Conservation (phyloP, 2,113 vertebrate species). For the Cervus canadensis region DNA sequence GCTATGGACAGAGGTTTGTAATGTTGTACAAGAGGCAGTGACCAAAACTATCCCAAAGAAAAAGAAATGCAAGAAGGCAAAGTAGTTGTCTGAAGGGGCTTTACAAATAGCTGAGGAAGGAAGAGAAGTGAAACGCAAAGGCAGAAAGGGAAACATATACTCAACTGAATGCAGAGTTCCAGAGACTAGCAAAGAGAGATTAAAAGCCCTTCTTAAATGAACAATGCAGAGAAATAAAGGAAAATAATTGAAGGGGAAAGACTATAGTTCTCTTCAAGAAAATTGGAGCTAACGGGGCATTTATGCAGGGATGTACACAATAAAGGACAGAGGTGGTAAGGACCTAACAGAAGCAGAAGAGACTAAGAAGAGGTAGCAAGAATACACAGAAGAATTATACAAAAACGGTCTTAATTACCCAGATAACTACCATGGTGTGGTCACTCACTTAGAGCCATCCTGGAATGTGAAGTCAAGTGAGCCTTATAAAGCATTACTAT, state of each 20-base stretch:
- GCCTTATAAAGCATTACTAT: background rate
- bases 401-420: background rate
- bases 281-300: background rate
- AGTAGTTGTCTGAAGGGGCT: background rate
- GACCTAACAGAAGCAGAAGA: background rate
- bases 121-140: background rate
- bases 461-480: background rate
- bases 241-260: background rate
- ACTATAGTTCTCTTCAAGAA: background rate
- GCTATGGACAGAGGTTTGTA: background rate
- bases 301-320: background rate
- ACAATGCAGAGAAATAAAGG: background rate
- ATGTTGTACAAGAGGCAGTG: background rate
- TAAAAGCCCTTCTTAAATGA: background rate
- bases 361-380: background rate
- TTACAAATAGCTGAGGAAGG: background rate
- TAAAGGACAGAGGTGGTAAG: background rate
- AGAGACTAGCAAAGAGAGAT: background rate
- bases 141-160: background rate
- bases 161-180: background rate
- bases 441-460: background rate
- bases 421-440: background rate
- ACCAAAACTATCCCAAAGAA: background rate
- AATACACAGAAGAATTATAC: background rate
- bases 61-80: background rate